Percentiles rank a stretch among this genome's conserved stretches.
Conservation (phyloP, 1,140 invertebrate species). For the Listronotus oregonensis region DNA sequence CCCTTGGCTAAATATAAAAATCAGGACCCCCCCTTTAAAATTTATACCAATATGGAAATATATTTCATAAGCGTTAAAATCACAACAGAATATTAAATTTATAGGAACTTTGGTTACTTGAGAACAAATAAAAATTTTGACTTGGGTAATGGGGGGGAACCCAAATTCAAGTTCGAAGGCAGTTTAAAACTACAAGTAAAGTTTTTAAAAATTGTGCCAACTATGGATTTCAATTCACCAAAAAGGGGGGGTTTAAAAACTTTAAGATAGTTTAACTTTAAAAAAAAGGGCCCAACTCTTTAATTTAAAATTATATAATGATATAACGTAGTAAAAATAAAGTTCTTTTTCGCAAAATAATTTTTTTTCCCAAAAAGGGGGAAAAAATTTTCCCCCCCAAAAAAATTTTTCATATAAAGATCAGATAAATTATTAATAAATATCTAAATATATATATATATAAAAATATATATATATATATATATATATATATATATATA, state of each 20-base stretch:
- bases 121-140: slow-evolving; percentile 27
- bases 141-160: slow-evolving; percentile 22
- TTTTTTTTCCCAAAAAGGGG: too few relatives aligned
- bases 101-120: slow-evolving; percentile 25
- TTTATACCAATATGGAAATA: slow-evolving; percentile 29
- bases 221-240: slow-evolving; percentile 3
- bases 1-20: slow-evolving; percentile 23
- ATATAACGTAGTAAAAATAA: too few relatives aligned
- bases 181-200: slow-evolving; percentile 28
- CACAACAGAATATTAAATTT: slow-evolving; percentile 35
- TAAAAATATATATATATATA: too few relatives aligned
- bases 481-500: too few relatives aligned
- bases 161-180: slow-evolving; percentile 16
- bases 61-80: slow-evolving; percentile 37
- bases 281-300: too few relatives aligned
- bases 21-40: slow-evolving; percentile 13
- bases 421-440: too few relatives aligned
- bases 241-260: neutral
- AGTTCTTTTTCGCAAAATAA: too few relatives aligned
- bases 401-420: too few relatives aligned
- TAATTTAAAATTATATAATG: too few relatives aligned
- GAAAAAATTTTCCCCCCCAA: too few relatives aligned
- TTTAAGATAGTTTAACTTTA: too few relatives aligned
- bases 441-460: too few relatives aligned
- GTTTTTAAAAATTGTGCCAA: neutral